Evolutionary conservation across 1,140 invertebrate species (phyloP).

Genomic region (Cyclina sinensis): DNA sequence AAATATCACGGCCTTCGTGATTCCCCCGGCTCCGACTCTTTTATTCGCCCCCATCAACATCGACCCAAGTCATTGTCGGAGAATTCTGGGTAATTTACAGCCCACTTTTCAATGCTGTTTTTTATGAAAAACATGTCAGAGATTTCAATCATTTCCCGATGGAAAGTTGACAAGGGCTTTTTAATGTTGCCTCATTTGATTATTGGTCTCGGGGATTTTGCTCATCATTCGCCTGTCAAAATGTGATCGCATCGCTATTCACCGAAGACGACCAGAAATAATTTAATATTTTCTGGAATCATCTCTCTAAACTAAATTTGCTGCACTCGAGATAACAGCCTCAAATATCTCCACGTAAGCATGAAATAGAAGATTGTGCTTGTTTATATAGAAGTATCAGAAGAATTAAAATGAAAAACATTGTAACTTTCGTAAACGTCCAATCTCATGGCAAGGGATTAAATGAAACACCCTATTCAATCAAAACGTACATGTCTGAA

Average conservation of each 20-base stretch:
- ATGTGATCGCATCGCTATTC: constrained; percentile 47
- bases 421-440: no score
- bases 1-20: constrained; percentile 53
- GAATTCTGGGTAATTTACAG: constrained; percentile 57
- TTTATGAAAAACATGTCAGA: constrained; percentile 49
- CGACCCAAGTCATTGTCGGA: constrained; percentile 54
- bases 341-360: neutral
- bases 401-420: no score
- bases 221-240: constrained; percentile 58
- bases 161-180: constrained; percentile 59
- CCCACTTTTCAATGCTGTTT: constrained; percentile 58
- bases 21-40: neutral
- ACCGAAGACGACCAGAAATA: constrained; percentile 48
- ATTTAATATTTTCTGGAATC: constrained; percentile 51
- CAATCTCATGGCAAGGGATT: no score
- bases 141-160: constrained; percentile 54
- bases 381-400: no score
- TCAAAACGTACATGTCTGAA: no score
- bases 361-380: constrained; percentile 14
- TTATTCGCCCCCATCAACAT: constrained; percentile 22
- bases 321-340: neutral
- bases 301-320: constrained; percentile 21
- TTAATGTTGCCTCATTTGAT: constrained; percentile 63
- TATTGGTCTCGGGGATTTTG: constrained; percentile 38
- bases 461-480: no score